Percentiles rank a stretch among this genome's conserved stretches.
Conservation (phyloP, 2,113 vertebrate species). For the Paracanthobrama guichenoti region DNA sequence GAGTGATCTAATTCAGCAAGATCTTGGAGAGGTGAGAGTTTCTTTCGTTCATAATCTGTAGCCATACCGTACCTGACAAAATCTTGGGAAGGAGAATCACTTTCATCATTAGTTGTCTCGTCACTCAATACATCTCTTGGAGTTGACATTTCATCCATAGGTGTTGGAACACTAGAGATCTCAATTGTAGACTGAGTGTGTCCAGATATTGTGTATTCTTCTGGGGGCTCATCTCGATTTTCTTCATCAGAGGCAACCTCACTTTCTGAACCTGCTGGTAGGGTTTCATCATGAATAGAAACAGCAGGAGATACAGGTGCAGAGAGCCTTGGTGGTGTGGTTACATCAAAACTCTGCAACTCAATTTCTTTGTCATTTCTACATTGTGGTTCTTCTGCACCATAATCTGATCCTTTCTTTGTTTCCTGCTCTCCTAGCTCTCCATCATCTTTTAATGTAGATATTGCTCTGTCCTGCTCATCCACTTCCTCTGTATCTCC, state of each 20-base stretch:
- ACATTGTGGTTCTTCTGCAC: slow-evolving; percentile 55
- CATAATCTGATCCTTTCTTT: slow-evolving; percentile 75
- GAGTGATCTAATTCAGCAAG: slow-evolving; percentile 78
- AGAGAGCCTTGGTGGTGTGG: slow-evolving; percentile 74
- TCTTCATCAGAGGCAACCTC: slow-evolving; percentile 90
- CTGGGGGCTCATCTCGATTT: slow-evolving; percentile 84
- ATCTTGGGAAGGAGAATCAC: slow-evolving; percentile 85
- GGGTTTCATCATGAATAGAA: slow-evolving; percentile 87
- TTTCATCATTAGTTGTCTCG: slow-evolving; percentile 90
- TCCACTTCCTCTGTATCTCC: slow-evolving; percentile 89
- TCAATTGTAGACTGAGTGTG: slow-evolving; percentile 92
- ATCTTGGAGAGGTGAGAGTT: slow-evolving; percentile 75
- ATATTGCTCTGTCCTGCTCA: slow-evolving; percentile 76
- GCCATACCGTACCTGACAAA: slow-evolving; percentile 78
- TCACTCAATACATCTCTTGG: slow-evolving; percentile 89
- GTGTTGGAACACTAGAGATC: slow-evolving; percentile 91
- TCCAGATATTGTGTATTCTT: slow-evolving; percentile 89
- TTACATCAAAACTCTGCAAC: slow-evolving; percentile 67
- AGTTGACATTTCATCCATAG: slow-evolving; percentile 95
- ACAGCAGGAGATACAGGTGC: slow-evolving; percentile 81
- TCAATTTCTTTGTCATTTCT: slow-evolving; percentile 76
- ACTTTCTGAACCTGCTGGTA: slow-evolving; percentile 84
- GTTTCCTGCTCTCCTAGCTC: slow-evolving; percentile 68
- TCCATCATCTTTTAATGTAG: slow-evolving; percentile 59
- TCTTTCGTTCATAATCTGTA: slow-evolving; percentile 77